These are phyloP conservation scores for Anableps anableps DNA, from an alignment of 2,797 vertebrate genomes.

Conservation along the genomic window DNA sequence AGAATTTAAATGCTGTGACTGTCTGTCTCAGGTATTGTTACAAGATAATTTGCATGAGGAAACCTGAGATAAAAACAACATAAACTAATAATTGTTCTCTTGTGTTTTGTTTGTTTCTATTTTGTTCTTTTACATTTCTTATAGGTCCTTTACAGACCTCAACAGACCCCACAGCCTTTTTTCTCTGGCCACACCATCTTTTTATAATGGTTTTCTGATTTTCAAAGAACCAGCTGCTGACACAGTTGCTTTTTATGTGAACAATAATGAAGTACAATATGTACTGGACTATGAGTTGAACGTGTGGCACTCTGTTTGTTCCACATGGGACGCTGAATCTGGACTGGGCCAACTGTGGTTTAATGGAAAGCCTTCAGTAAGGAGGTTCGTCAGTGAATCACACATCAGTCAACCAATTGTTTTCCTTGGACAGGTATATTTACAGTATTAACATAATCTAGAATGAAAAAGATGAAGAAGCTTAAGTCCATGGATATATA, in stretches of 20 bases:
- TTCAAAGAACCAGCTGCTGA: background rate
- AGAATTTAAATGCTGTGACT: background rate
- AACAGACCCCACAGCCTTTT: background rate
- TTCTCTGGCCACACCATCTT: background rate
- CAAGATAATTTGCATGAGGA: background rate
- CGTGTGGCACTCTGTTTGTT: background rate
- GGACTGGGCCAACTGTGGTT: background rate
- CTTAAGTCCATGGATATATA: background rate
- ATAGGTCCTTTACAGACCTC: conserved; percentile 1
- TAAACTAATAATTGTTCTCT: background rate
- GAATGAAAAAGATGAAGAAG: background rate
- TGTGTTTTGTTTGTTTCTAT: background rate
- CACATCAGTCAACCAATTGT: background rate
- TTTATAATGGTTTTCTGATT: background rate
- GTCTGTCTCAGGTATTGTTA: background rate
- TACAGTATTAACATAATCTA: conserved; percentile 9
- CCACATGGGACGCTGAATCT: background rate
- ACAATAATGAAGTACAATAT: rapidly evolving
- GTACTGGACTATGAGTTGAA: background rate
- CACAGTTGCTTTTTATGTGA: background rate
- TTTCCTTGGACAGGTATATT: too few relatives aligned
- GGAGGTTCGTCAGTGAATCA: background rate
- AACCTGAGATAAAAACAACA: background rate
- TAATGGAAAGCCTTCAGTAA: background rate
- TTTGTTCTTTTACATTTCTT: background rate